A percentile compares a stretch with the other conserved stretches of the same genome.
phyloP scores from a whole-genome alignment of 2,888 invertebrate species.

The Chrysina gloriosa region DNA sequence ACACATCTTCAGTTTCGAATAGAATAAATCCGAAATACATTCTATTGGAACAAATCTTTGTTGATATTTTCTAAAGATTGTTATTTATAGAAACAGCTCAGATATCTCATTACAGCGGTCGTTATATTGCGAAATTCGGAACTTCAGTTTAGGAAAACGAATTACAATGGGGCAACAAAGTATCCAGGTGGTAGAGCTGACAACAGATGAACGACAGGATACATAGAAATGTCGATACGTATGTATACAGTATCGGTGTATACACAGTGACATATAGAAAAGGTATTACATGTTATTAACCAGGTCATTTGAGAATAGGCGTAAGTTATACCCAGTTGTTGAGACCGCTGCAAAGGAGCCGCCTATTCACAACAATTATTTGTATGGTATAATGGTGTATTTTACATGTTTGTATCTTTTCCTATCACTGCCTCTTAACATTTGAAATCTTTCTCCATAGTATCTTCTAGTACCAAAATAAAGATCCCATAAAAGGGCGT shows the following conservation, averaged over 20 bases:
- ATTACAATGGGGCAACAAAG: slow-evolving; percentile 30
- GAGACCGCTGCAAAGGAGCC: slow-evolving; percentile 54
- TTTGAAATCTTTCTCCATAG: too few relatives aligned
- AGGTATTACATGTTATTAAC: slow-evolving; percentile 59
- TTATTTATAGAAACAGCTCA: slow-evolving; percentile 8
- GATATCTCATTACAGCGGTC: slow-evolving; percentile 31
- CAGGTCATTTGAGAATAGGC: slow-evolving; percentile 63
- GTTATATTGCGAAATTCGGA: slow-evolving; percentile 21
- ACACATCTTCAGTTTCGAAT: not conserved
- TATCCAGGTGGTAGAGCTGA: slow-evolving; percentile 41
- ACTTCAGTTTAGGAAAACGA: slow-evolving; percentile 14
- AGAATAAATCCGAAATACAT: too few relatives aligned
- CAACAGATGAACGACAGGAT: slow-evolving; percentile 37
- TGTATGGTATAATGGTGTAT: slow-evolving; percentile 45
- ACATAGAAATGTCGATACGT: slow-evolving; percentile 14
- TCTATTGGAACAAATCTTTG: not conserved
- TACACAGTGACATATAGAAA: slow-evolving; percentile 55
- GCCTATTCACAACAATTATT: slow-evolving; percentile 51
- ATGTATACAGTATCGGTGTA: slow-evolving; percentile 34
- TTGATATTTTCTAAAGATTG: not conserved
- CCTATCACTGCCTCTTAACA: slow-evolving; percentile 18
- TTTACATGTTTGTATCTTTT: slow-evolving; percentile 48
- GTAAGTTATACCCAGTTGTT: slow-evolving; percentile 59
- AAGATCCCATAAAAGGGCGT: too few relatives aligned
- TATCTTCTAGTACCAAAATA: too few relatives aligned